phyloP scores from a whole-genome alignment of 35 echinoderm and acorn worm genomes.

The Acanthaster planci region DNA sequence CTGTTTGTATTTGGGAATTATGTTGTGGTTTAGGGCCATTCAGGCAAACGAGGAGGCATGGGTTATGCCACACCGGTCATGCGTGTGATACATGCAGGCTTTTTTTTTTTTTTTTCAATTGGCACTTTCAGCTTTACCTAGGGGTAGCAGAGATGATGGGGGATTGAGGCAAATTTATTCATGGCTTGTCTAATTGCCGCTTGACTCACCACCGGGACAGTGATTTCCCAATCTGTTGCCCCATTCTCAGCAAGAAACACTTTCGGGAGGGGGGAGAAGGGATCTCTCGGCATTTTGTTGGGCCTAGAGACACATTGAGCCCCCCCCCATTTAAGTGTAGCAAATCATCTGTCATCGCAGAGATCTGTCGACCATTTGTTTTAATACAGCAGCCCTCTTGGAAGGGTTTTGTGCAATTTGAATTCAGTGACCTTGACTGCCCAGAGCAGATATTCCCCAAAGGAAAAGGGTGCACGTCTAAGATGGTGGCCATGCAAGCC shows the following conservation, averaged over 20 bases:
- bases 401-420: no score
- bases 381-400: no score
- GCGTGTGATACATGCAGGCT: background rate
- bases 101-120: background rate
- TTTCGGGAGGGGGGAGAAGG: background rate
- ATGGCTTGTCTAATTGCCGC: slow-evolving; percentile 17
- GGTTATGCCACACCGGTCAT: background rate
- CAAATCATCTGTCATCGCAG: no score
- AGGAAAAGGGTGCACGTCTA: no score
- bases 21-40: background rate
- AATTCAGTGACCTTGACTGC: no score
- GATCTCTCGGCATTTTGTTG: no score
- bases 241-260: background rate
- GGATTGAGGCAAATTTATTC: background rate
- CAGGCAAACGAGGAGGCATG: background rate
- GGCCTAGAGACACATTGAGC: no score
- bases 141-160: background rate
- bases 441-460: no score
- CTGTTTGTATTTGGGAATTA: slow-evolving; percentile 14
- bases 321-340: no score
- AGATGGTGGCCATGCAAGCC: no score
- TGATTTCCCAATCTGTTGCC: slow-evolving; percentile 9
- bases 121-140: background rate
- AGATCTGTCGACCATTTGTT: no score
- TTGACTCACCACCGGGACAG: background rate